These are phyloP conservation scores for Phodopus roborovskii DNA, from an alignment of 2,113 vertebrate genomes.

Conservation along the genomic window DNA sequence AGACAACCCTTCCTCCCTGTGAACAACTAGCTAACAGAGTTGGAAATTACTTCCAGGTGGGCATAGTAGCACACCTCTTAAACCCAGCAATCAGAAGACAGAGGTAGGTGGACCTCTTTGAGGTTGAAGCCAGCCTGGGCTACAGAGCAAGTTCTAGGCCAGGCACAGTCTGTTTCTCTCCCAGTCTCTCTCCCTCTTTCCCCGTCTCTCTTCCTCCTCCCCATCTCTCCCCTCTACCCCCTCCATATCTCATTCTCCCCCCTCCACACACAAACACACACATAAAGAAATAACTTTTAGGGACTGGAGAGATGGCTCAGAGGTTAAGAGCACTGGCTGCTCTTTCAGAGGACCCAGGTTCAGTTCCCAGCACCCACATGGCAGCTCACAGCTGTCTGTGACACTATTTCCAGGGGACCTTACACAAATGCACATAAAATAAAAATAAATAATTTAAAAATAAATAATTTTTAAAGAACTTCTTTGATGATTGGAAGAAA, in stretches of 20 bases:
- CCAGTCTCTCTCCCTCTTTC: not conserved
- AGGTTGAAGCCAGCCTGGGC: not conserved
- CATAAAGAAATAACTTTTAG: too few species aligned
- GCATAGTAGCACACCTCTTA: not conserved
- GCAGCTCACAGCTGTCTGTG: too few species aligned
- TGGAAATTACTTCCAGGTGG: slow-evolving; percentile 8
- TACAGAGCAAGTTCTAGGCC: not conserved
- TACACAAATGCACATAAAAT: too few species aligned
- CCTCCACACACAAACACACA: not conserved
- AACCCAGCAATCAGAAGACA: not conserved
- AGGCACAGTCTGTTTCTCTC: not conserved
- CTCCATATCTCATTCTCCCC: not conserved
- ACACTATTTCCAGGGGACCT: too few species aligned
- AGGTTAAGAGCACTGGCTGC: too few species aligned
- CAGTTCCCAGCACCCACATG: too few species aligned
- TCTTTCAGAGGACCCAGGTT: too few species aligned
- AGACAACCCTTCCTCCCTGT: not conserved
- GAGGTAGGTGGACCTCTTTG: not conserved
- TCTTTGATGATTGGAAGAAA: not conserved
- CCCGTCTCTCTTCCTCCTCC: not conserved
- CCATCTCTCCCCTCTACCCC: not conserved
- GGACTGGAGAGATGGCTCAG: too few species aligned
- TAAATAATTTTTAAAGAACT: not conserved
- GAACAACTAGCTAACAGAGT: not conserved
- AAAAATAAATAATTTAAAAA: too few species aligned